Percentiles rank a stretch among this genome's conserved stretches.
Conservation (phyloP, 2,888 invertebrate species). For the Protodeltote pygarga region DNA sequence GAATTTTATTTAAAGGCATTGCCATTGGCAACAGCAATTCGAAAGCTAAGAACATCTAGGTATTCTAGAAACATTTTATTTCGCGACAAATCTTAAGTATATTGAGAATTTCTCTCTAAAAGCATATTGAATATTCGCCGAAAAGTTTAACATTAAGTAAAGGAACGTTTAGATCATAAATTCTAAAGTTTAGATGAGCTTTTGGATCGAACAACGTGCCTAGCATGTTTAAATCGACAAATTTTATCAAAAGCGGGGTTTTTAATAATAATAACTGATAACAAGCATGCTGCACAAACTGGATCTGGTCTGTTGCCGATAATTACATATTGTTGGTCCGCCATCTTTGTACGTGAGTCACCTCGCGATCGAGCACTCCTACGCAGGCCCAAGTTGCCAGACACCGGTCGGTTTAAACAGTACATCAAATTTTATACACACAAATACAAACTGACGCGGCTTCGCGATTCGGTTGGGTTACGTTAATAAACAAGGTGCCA, state of each 20-base stretch:
- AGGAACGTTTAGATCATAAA: background rate
- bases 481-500: constrained; percentile 48
- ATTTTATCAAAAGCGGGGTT: constrained; percentile 23
- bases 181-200: constrained; percentile 19
- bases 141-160: constrained; percentile 7
- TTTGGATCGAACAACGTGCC: constrained; percentile 16
- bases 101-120: constrained; percentile 5
- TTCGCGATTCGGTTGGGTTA: constrained; percentile 46
- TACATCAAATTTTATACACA: constrained; percentile 67
- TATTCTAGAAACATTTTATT: constrained; percentile 10
- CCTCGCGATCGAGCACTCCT: constrained; percentile 57
- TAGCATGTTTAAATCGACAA: constrained; percentile 4
- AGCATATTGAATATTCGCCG: constrained; percentile 1
- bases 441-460: constrained; percentile 42
- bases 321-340: constrained; percentile 75
- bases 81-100: constrained; percentile 9
- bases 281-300: constrained; percentile 39
- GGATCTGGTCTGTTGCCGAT: constrained; percentile 57
- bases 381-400: constrained; percentile 65
- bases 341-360: constrained; percentile 74
- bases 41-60: background rate
- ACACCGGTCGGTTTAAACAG: constrained; percentile 60
- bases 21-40: background rate
- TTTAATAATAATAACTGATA: constrained; percentile 44
- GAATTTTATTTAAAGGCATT: constrained; percentile 1